Percentiles rank a stretch among this genome's conserved stretches.
Evolutionary conservation across 53 echinoderm and acorn worm species (phyloP).

Genomic region (Crossaster papposus): DNA sequence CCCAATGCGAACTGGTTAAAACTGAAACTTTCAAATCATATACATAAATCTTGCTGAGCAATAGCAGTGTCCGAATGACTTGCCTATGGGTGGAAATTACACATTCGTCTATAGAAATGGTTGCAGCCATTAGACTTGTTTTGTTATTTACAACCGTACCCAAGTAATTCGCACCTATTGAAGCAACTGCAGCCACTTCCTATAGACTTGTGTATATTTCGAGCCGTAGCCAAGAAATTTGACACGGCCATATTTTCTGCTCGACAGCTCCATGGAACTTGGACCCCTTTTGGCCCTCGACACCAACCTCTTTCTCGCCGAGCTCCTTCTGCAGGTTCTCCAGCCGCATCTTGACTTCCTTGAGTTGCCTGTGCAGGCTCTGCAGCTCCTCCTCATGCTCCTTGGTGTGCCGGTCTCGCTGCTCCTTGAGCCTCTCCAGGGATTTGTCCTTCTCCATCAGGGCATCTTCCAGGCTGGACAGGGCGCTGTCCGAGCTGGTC

Average conservation of each 20-base stretch:
- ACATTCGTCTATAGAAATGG: too few species aligned
- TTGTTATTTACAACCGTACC: too few species aligned
- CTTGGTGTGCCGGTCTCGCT: conserved; percentile 65
- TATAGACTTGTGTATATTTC: too few species aligned
- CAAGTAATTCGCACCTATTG: too few species aligned
- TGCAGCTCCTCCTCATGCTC: conserved; percentile 76
- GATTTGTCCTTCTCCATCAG: conserved; percentile 87
- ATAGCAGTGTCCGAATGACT: too few species aligned
- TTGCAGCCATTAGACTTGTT: too few species aligned
- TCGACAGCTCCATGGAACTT: background rate
- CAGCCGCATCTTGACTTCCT: conserved; percentile 71
- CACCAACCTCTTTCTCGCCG: conserved; percentile 84
- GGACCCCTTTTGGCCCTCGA: background rate
- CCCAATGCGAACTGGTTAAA: too few species aligned
- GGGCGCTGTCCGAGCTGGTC: conserved; percentile 88
- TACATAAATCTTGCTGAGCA: too few species aligned
- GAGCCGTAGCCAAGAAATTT: too few species aligned
- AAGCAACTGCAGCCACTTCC: background rate
- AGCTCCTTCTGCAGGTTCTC: conserved; percentile 76
- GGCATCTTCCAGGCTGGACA: conserved; percentile 97
- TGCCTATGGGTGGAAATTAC: too few species aligned
- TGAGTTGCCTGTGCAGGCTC: conserved; percentile 65
- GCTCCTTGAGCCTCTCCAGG: conserved; percentile 71
- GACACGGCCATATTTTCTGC: background rate
- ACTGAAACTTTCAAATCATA: too few species aligned